Percentiles rank a stretch among this genome's conserved stretches.
Evolutionary conservation across 1,140 invertebrate genomes (phyloP).

Genomic region (honey bee (Apis mellifera)): DNA sequence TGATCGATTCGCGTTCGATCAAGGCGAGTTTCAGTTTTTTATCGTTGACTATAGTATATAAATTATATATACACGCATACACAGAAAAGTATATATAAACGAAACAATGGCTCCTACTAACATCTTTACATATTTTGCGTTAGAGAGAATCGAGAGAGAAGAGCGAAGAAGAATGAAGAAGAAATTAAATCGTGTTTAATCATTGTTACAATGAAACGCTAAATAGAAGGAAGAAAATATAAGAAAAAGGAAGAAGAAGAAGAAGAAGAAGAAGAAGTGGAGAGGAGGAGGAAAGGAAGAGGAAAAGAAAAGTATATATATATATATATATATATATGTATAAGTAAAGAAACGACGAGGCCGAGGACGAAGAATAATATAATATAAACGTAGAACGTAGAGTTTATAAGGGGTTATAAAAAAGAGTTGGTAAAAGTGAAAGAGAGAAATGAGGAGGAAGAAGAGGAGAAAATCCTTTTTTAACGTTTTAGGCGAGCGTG

Average conservation of each 20-base stretch:
- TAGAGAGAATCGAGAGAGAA: not conserved
- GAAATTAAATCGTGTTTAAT: conserved; percentile 22
- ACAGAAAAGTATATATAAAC: conserved; percentile 21
- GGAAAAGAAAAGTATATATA: not conserved
- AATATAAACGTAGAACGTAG: not conserved
- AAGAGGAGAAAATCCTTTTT: conserved; percentile 14
- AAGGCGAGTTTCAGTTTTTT: conserved; percentile 52
- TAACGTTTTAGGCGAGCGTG: conserved; percentile 53
- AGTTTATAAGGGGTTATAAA: not conserved
- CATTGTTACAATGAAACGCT: not conserved
- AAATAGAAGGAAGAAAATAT: not conserved
- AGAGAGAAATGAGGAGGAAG: not conserved
- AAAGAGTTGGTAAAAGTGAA: not conserved
- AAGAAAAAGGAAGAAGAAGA: not conserved
- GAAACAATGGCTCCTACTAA: conserved; percentile 55
- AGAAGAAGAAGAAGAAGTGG: not conserved
- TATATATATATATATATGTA: too few species aligned
- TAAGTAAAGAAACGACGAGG: not conserved
- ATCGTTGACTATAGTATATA: conserved; percentile 56
- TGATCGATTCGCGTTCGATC: not conserved
- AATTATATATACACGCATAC: conserved; percentile 30
- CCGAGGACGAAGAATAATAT: not conserved
- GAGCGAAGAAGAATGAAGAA: not conserved
- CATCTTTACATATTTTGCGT: conserved; percentile 51
- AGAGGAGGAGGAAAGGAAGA: not conserved